These are phyloP conservation scores for Semnornis frantzii DNA, from an alignment of 2,113 vertebrate species.

Conservation along the genomic window DNA sequence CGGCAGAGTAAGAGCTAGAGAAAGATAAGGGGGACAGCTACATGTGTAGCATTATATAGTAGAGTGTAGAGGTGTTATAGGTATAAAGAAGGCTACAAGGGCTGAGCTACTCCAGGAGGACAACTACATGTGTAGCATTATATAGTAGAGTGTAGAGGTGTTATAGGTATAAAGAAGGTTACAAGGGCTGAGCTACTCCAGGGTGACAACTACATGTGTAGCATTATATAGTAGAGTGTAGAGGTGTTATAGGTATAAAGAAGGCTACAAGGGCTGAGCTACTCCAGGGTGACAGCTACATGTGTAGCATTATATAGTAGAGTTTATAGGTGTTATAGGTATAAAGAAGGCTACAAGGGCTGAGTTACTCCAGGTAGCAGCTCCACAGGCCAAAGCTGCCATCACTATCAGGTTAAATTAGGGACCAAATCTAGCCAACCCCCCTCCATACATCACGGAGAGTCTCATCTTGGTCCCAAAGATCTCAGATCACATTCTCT, in stretches of 20 bases:
- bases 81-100: too few relatives aligned
- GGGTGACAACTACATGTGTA: too few relatives aligned
- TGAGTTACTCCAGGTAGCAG: background rate
- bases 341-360: background rate
- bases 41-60: too few relatives aligned
- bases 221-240: too few relatives aligned
- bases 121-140: fast-evolving
- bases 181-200: background rate
- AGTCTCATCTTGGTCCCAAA: background rate
- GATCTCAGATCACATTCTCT: background rate
- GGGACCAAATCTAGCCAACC: background rate
- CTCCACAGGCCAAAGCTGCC: background rate
- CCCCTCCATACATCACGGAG: fast-evolving
- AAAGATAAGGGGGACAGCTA: too few relatives aligned
- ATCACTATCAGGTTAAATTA: background rate
- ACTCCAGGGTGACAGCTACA: background rate
- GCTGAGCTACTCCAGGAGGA: too few relatives aligned
- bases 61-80: too few relatives aligned
- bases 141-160: too few relatives aligned
- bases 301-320: fast-evolving
- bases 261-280: too few relatives aligned
- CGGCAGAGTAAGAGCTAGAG: background rate
- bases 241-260: too few relatives aligned
- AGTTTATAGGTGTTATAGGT: background rate
- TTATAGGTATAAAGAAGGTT: background rate